phyloP scores from a whole-genome alignment of 2,888 invertebrate species.

The Microctonus brassicae region DNA sequence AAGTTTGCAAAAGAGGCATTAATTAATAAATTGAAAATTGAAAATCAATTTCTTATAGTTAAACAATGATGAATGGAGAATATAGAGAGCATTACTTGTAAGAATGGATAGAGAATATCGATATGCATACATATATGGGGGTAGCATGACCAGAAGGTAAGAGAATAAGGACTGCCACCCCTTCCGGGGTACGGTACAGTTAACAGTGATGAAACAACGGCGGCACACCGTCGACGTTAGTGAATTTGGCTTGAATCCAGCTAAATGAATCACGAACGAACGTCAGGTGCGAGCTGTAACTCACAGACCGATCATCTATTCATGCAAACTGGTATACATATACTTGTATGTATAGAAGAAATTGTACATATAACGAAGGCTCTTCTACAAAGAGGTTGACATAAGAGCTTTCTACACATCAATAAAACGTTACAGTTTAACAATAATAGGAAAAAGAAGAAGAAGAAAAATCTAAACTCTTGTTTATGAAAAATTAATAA shows the following conservation, averaged over 20 bases:
- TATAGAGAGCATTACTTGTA: slow-evolving; percentile 20
- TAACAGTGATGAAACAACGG: slow-evolving; percentile 44
- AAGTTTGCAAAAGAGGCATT: neutral
- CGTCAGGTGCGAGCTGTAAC: slow-evolving; percentile 51
- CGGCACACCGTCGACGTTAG: slow-evolving; percentile 42
- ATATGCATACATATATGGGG: neutral
- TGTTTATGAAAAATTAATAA: no score
- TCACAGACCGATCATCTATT: slow-evolving; percentile 43
- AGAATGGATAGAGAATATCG: slow-evolving; percentile 19
- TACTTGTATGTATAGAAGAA: slow-evolving; percentile 35
- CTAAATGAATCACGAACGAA: slow-evolving; percentile 59
- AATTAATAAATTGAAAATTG: slow-evolving; percentile 30
- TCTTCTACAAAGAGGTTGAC: slow-evolving; percentile 13
- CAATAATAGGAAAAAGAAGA: no score
- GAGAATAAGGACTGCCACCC: slow-evolving; percentile 37
- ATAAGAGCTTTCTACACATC: slow-evolving; percentile 5
- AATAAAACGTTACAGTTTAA: no score
- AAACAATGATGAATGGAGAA: neutral
- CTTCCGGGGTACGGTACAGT: slow-evolving; percentile 37
- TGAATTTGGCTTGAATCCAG: slow-evolving; percentile 59
- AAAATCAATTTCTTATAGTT: slow-evolving; percentile 11
- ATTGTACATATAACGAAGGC: neutral
- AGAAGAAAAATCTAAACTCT: no score
- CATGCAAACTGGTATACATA: slow-evolving; percentile 39
- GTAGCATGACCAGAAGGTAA: slow-evolving; percentile 21